These are phyloP conservation scores for Poecile atricapillus DNA, from an alignment of 2,113 vertebrate genomes.

Conservation along the genomic window DNA sequence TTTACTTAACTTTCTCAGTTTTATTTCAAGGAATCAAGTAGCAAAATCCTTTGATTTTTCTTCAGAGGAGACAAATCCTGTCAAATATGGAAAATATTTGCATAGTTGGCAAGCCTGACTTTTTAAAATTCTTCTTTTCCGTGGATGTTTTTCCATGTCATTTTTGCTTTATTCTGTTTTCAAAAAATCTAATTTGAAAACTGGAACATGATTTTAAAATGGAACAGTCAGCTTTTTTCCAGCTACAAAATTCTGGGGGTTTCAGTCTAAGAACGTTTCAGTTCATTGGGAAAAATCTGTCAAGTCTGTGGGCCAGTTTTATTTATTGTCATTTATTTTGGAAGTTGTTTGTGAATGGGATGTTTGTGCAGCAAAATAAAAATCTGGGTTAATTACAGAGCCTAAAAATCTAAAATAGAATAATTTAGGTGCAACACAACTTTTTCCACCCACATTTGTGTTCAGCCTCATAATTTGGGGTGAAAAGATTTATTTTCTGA, in stretches of 20 bases:
- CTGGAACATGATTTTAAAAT: background rate
- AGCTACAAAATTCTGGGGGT: background rate
- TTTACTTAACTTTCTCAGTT: background rate
- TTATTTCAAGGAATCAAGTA: background rate
- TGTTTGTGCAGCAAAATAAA: background rate
- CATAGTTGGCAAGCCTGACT: background rate
- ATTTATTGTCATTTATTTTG: background rate
- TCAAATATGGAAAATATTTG: slow-evolving; percentile 37
- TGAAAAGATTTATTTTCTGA: background rate
- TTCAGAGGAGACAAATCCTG: background rate
- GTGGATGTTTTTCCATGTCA: background rate
- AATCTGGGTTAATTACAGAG: background rate
- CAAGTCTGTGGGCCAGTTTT: background rate
- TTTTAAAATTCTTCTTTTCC: background rate
- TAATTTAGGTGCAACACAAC: background rate
- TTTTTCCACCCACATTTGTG: background rate
- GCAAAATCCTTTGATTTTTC: background rate
- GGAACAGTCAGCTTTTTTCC: background rate
- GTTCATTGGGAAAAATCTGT: background rate
- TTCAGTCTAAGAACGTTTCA: background rate
- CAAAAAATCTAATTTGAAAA: background rate
- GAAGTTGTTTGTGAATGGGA: background rate
- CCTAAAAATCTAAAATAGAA: background rate
- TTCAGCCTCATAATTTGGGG: background rate
- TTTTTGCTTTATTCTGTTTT: slow-evolving; percentile 4